phyloP scores from a whole-genome alignment of 2,888 invertebrate species.

The Meghimatium bilineatum region DNA sequence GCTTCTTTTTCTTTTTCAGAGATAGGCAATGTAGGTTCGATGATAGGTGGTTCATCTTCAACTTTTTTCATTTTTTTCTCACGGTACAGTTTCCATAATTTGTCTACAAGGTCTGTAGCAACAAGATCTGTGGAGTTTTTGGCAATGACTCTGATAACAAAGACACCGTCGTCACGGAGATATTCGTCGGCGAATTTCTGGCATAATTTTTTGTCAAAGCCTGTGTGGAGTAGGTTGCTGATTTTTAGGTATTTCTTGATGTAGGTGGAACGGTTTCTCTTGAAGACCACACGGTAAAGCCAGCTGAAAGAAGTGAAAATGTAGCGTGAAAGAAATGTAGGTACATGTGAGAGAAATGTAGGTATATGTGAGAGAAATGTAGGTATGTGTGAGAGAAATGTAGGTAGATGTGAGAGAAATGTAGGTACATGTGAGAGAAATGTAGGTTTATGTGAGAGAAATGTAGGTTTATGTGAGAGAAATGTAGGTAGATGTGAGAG shows the following conservation, averaged over 20 bases:
- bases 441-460: too few relatives aligned
- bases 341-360: not conserved
- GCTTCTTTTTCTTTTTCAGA: slow-evolving; percentile 51
- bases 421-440: not conserved
- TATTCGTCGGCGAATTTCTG: slow-evolving; percentile 57
- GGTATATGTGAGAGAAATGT: not conserved
- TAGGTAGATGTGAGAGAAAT: not conserved
- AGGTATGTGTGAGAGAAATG: not conserved
- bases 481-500: not conserved
- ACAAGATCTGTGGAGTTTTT: slow-evolving; percentile 61
- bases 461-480: not conserved
- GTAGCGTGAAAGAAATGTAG: not conserved
- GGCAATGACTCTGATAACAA: slow-evolving; percentile 57
- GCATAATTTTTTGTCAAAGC: slow-evolving; percentile 57
- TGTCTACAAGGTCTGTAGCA: slow-evolving; percentile 56
- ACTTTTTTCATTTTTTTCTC: slow-evolving; percentile 47
- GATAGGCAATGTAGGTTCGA: slow-evolving; percentile 30
- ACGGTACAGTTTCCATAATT: slow-evolving; percentile 57
- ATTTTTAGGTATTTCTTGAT: slow-evolving; percentile 68
- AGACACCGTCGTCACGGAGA: slow-evolving; percentile 59
- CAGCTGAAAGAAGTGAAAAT: slow-evolving; percentile 48
- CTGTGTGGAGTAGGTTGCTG: slow-evolving; percentile 53
- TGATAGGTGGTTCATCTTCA: slow-evolving; percentile 45
- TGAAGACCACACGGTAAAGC: slow-evolving; percentile 65
- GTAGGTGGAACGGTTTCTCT: slow-evolving; percentile 62